Base-by-base conservation (phyloP, 1,140 invertebrate species). In the Procambarus clarkii region DNA sequence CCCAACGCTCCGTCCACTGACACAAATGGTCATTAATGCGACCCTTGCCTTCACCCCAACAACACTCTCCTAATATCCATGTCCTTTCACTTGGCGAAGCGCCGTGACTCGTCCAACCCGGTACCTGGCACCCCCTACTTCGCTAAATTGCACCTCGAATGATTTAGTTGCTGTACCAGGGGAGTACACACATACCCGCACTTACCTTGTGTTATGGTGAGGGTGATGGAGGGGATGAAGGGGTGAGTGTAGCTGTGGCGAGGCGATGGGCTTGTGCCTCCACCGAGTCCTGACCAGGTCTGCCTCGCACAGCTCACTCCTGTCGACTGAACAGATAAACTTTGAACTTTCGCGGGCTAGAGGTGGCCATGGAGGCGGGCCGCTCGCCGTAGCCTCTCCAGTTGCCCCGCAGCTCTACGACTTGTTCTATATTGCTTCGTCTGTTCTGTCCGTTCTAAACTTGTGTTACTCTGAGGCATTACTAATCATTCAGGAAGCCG, bases 361-460 rank as follows among this genome's bases (percentile, higher is more conserved):
- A 34, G 69, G n/a, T 34, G 69, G 69, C 69, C 69, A 24, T 74
- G 69, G 24, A 24, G 64, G 3, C 4, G 4, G 64, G 0, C 64
- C 13, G 64, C 64, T 69, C 18, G 34, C 34, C 34, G 50, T 3
- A 13, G 50, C 50, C 50, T 54, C 69, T n/a, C 8, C 69, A 21
- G n/a, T 5, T 34, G 13, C 21, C 4, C 69, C 69, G 7, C 24
- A 34, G 69, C 5, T 15, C n/a, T 34, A 0, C 69, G 24, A 8
- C n/a, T 74, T 21, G 69, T 34, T 74, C n/a, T 34, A 74, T 74
- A 34, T 74, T 74, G 24, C 69, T 74, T 74, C 69, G 69, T 74
- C 7, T 74, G 24, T 24, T 24, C 69, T 74, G 21, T 21, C 21
- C 34, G 13, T 13, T 54, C 8, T 13, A 54, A 13, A 4, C 0